These are phyloP conservation scores for Octodonta nipae DNA, from an alignment of 2,888 invertebrate species.

Conservation along the genomic window DNA sequence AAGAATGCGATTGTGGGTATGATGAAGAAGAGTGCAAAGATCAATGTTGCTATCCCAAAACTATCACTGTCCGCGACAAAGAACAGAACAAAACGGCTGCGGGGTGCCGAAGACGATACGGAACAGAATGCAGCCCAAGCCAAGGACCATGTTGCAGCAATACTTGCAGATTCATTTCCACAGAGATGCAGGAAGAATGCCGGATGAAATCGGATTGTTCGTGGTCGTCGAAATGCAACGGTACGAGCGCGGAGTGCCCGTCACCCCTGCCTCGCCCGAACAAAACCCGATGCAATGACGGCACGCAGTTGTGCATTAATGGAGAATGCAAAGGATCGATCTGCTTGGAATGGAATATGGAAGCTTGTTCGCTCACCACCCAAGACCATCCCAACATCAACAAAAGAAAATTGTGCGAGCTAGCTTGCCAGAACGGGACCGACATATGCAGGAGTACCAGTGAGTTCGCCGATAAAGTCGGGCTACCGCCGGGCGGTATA, in stretches of 20 bases:
- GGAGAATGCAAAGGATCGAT: slow-evolving; percentile 93
- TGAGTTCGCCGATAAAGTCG: slow-evolving; percentile 63
- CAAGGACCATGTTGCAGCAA: slow-evolving; percentile 97
- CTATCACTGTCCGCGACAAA: slow-evolving; percentile 56
- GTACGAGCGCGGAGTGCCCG: slow-evolving; percentile 77
- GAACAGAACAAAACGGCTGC: slow-evolving; percentile 56
- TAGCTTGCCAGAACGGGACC: slow-evolving; percentile 87
- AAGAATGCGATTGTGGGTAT: slow-evolving; percentile 96
- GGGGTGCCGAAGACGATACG: slow-evolving; percentile 64
- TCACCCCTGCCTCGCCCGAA: slow-evolving; percentile 65
- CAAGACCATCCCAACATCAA: slow-evolving; percentile 60
- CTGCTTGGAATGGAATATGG: slow-evolving; percentile 85
- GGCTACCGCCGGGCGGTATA: slow-evolving; percentile 66
- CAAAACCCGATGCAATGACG: slow-evolving; percentile 91
- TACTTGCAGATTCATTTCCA: slow-evolving; percentile 63
- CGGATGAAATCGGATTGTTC: slow-evolving; percentile 82
- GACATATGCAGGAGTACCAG: slow-evolving; percentile 76
- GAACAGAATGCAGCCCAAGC: slow-evolving; percentile 84
- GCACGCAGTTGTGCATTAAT: slow-evolving; percentile 70
- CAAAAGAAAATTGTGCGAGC: slow-evolving; percentile 80
- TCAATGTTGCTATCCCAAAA: slow-evolving; percentile 85
- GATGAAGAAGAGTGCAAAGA: slow-evolving; percentile 74
- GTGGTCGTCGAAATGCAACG: slow-evolving; percentile 75
- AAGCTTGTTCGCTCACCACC: slow-evolving; percentile 87
- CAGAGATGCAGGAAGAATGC: slow-evolving; percentile 54